Percentiles rank a stretch among this genome's conserved stretches.
These are phyloP conservation scores for Acanthosepion pharaonis DNA, from an alignment of 2,888 invertebrate genomes.

Conservation along the genomic window DNA sequence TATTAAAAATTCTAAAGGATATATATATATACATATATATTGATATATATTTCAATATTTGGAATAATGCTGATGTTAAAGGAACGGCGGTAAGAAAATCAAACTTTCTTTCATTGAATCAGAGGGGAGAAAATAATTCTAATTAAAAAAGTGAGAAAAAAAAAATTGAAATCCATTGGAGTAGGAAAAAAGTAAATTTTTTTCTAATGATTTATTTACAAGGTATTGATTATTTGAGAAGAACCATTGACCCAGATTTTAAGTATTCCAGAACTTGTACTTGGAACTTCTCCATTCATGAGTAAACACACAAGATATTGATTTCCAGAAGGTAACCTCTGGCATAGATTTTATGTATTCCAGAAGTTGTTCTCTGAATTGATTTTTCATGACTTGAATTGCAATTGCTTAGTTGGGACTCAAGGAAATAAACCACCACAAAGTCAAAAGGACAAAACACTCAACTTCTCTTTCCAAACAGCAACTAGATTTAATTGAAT, in stretches of 20 bases:
- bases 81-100: neutral
- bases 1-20: neutral
- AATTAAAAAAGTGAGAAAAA: neutral
- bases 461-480: conserved; percentile 2
- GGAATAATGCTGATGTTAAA: neutral
- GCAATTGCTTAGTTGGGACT: conserved; percentile 23
- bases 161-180: neutral
- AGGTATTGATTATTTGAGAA: neutral
- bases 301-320: conserved; percentile 9
- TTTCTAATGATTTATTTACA: conserved; percentile 33
- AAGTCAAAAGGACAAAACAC: conserved; percentile 33
- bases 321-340: conserved; percentile 22
- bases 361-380: conserved; percentile 23
- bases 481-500: neutral
- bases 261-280: conserved; percentile 33
- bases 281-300: conserved; percentile 33
- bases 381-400: conserved; percentile 33
- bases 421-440: conserved; percentile 18
- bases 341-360: conserved; percentile 33
- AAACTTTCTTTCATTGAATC: neutral
- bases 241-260: conserved; percentile 23
- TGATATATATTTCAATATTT: neutral
- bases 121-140: neutral
- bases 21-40: neutral
- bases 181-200: conserved; percentile 9